phyloP scores from a whole-genome alignment of 2,113 vertebrate genomes.

The human (Homo sapiens) region DNA sequence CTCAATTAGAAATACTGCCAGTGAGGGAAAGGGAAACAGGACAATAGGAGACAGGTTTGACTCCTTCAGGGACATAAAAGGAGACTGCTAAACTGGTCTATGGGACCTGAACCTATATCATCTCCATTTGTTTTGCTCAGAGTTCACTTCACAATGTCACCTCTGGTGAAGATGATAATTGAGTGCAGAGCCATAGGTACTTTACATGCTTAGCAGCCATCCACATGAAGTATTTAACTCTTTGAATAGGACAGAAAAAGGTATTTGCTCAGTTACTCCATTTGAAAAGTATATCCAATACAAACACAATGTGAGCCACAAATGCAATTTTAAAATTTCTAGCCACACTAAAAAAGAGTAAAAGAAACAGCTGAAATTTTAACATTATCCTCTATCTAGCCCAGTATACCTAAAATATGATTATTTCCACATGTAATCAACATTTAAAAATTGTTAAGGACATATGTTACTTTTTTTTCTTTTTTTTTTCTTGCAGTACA shows the following conservation, averaged over 20 bases:
- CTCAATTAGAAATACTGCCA: background rate
- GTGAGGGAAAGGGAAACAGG: background rate
- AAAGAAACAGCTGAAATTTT: slow-evolving; percentile 26
- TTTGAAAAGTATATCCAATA: background rate
- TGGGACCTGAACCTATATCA: background rate
- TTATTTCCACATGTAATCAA: background rate
- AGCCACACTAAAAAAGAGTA: background rate
- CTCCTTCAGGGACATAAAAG: background rate
- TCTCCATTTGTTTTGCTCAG: background rate
- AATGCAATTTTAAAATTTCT: background rate
- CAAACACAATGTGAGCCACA: background rate
- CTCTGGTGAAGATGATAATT: background rate
- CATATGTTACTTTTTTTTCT: background rate
- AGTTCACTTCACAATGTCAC: background rate
- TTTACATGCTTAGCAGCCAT: background rate
- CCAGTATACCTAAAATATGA: background rate
- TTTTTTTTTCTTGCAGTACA: background rate
- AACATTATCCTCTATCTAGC: background rate
- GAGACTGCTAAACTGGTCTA: background rate
- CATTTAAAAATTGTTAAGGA: background rate
- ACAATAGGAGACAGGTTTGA: background rate
- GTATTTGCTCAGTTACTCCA: background rate
- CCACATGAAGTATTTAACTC: background rate
- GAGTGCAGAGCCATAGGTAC: background rate
- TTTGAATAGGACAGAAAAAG: background rate